These are phyloP conservation scores for Hemicentrotus pulcherrimus DNA, from an alignment of 35 echinoderm and acorn worm species.

Conservation along the genomic window DNA sequence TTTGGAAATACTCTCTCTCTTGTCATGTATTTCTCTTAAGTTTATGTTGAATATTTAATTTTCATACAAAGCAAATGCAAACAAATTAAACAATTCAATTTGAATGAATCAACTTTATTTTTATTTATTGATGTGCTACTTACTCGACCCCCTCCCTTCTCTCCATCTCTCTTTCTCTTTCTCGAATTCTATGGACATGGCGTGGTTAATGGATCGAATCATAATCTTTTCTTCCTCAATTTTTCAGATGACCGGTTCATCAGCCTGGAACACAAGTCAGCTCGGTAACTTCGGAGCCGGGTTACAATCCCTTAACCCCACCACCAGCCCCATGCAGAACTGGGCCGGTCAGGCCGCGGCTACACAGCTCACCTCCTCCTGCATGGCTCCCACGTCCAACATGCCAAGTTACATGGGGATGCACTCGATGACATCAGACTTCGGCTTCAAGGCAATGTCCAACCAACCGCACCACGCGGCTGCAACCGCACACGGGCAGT, in stretches of 20 bases:
- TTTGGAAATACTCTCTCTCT: too few relatives aligned
- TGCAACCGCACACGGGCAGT: constrained; percentile 55
- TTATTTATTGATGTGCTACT: too few relatives aligned
- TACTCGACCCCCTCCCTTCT: background rate
- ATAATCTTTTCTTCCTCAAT: background rate
- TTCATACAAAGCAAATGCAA: too few relatives aligned
- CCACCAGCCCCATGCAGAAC: constrained; percentile 38
- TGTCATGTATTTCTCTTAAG: too few relatives aligned
- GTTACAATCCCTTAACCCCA: constrained; percentile 52
- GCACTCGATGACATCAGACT: constrained; percentile 39
- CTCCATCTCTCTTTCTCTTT: background rate
- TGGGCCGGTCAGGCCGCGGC: constrained; percentile 16
- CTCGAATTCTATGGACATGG: too few relatives aligned
- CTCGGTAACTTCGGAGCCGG: constrained; percentile 35
- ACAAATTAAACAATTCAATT: too few relatives aligned
- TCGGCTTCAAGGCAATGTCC: constrained; percentile 51
- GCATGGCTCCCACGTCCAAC: constrained; percentile 82
- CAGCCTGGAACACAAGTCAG: constrained; percentile 58
- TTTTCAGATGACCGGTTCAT: constrained; percentile 55
- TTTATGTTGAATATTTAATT: too few relatives aligned
- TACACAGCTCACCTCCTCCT: constrained; percentile 67
- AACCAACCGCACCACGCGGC: constrained; percentile 51
- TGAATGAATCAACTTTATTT: too few relatives aligned
- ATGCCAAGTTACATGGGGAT: constrained; percentile 95
- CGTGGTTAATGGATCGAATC: background rate